A percentile compares a stretch with the other conserved stretches of the same genome.
These are phyloP conservation scores for Hippocampus comes DNA, from an alignment of 2,113 vertebrate genomes.

Conservation along the genomic window DNA sequence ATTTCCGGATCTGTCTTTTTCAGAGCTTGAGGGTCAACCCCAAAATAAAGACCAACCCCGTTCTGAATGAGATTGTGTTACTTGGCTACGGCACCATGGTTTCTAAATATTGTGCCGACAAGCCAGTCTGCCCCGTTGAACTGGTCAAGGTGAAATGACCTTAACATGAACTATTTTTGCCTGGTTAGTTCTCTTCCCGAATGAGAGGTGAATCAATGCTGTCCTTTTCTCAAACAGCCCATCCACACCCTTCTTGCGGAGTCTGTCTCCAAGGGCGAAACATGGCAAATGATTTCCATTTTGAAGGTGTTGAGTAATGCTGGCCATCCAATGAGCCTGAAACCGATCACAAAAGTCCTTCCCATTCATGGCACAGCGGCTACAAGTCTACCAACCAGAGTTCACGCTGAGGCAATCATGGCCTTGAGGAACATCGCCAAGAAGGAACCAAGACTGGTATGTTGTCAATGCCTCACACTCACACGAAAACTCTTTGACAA, in stretches of 20 bases:
- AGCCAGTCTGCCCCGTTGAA: constrained; percentile 45
- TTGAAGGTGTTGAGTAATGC: constrained; percentile 82
- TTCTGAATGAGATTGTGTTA: constrained; percentile 64
- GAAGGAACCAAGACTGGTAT: constrained; percentile 72
- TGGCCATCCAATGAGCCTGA: constrained; percentile 76
- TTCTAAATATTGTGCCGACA: constrained; percentile 67
- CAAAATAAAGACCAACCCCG: constrained; percentile 54
- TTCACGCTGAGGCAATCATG: constrained; percentile 76
- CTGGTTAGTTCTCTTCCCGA: background rate
- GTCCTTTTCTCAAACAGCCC: constrained; percentile 60
- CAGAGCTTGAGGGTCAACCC: constrained; percentile 66
- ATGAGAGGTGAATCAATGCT: background rate
- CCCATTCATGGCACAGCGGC: constrained; percentile 69
- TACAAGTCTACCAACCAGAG: constrained; percentile 53
- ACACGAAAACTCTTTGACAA: background rate
- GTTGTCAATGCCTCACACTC: background rate
- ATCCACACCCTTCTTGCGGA: constrained; percentile 73
- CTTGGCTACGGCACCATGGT: constrained; percentile 78
- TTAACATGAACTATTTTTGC: background rate
- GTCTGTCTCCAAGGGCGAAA: constrained; percentile 61
- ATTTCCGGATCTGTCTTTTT: constrained; percentile 4
- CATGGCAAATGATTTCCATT: constrained; percentile 68
- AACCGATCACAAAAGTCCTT: constrained; percentile 76
- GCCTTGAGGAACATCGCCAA: constrained; percentile 78
- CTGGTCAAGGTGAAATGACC: constrained; percentile 51